Evolutionary conservation across 2,888 invertebrate genomes (phyloP).

Genomic region (Erynnis tages): DNA sequence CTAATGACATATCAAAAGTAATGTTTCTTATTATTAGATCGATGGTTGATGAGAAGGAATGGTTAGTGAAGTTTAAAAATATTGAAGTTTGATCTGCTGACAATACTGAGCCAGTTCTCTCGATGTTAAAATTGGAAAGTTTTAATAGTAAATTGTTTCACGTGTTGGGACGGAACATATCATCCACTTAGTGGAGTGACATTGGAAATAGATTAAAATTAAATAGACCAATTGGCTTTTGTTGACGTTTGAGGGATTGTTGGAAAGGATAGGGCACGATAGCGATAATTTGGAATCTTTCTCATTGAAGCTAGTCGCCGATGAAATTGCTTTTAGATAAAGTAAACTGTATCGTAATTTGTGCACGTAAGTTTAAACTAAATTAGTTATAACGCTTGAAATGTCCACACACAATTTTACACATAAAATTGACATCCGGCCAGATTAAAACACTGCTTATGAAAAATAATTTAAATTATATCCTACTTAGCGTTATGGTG

Average conservation of each 20-base stretch:
- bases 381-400: constrained; percentile 76
- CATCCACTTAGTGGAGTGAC: constrained; percentile 73
- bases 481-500: constrained; percentile 75
- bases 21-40: constrained; percentile 66
- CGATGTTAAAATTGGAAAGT: constrained; percentile 67
- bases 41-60: constrained; percentile 45
- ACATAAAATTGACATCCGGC: constrained; percentile 76
- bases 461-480: constrained; percentile 72
- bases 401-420: constrained; percentile 79
- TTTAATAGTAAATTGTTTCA: constrained; percentile 77
- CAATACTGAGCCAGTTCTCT: constrained; percentile 68
- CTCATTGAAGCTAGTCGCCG: constrained; percentile 76
- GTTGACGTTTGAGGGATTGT: constrained; percentile 32
- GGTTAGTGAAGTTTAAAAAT: constrained; percentile 58
- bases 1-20: constrained; percentile 77
- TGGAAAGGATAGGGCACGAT: constrained; percentile 34
- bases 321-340: constrained; percentile 72
- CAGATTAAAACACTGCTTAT: constrained; percentile 78
- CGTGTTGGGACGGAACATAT: constrained; percentile 62
- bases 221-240: constrained; percentile 49
- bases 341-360: constrained; percentile 66
- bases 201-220: constrained; percentile 54
- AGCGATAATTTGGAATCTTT: constrained; percentile 76
- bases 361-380: constrained; percentile 71
- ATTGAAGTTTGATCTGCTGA: constrained; percentile 65